phyloP scores from a whole-genome alignment of 2,797 vertebrate species.

The Podargus strigoides region DNA sequence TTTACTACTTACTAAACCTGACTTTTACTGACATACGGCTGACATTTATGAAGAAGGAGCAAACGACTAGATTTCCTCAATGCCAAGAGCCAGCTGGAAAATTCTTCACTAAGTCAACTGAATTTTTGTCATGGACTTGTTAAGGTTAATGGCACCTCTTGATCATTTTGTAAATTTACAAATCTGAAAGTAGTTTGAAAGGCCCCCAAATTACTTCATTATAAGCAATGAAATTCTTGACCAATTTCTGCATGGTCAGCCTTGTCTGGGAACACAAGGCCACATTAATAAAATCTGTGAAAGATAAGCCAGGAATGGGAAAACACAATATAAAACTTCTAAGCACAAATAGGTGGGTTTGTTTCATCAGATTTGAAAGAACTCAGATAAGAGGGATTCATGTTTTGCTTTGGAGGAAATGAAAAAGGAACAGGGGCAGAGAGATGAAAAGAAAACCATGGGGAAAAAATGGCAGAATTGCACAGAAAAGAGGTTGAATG shows the following conservation, averaged over 20 bases:
- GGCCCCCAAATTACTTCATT: neutral
- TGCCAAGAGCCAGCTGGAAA: neutral
- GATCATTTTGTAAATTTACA: neutral
- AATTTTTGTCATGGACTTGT: neutral
- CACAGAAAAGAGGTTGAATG: neutral
- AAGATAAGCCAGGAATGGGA: neutral
- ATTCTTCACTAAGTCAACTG: neutral
- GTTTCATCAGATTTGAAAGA: constrained; percentile 29
- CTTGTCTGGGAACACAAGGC: neutral
- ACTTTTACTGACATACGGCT: neutral
- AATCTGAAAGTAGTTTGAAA: neutral
- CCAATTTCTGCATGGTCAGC: neutral
- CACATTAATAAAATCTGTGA: neutral
- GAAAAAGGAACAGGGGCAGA: constrained; percentile 5
- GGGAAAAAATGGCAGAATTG: neutral
- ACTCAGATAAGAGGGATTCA: constrained; percentile 25
- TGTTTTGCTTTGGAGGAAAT: constrained; percentile 45
- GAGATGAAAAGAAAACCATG: constrained; percentile 5
- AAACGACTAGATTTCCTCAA: neutral
- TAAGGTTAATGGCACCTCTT: neutral
- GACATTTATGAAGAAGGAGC: neutral
- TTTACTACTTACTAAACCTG: neutral
- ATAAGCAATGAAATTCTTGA: neutral
- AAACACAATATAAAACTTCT: constrained; percentile 27
- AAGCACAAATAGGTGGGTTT: neutral